Base-by-base conservation (phyloP, 2,113 vertebrate genomes). In the Raja brachyura region DNA sequence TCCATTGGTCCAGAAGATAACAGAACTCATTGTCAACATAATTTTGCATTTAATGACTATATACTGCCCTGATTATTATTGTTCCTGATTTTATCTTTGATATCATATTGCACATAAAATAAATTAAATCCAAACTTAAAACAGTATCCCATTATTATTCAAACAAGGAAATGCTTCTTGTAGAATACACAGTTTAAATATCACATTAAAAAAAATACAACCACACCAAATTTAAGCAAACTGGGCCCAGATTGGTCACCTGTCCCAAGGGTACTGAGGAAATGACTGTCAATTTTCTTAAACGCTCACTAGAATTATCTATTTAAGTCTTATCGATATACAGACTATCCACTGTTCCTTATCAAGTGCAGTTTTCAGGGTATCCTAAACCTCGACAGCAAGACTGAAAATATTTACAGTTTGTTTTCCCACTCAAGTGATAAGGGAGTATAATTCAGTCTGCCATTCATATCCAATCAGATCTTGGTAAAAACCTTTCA, bases 371-470 rank as follows among this genome's bases (percentile, higher is more conserved):
- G 63, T 88, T 88, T 66, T 88, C 25, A 88, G 59, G 14, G 83
- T n/a, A 88, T 88, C 83, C 83, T 56, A 88, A 63, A 88, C 83
- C 83, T 63, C 63, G n/a, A 88, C 13, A 88, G 59, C n/a, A 63
- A 61, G 56, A 13, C 83, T n/a, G 31, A 63, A 88, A 88, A 31
- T 31, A 5, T 88, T 63, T 83, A 13, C 8, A 6, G 81, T 16
- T 85, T 85, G 18, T 54, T 92, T 92, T 74, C 18, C 73, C 16
- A 73, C 20, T 54, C 39, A 25, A 5, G 68, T 92, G 39, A 73
- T 92, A 25, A 48, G 22, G 66, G 33, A 74, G 68, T 92, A 68
- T 92, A 73, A 73, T 74, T 39, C 39, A 18, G 48, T 28, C 68
- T 33, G 22, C 31, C 39, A 7, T 39, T 90, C 16, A 18, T 48